phyloP scores from a whole-genome alignment of 2,888 invertebrate genomes.

The Empis stercorea region DNA sequence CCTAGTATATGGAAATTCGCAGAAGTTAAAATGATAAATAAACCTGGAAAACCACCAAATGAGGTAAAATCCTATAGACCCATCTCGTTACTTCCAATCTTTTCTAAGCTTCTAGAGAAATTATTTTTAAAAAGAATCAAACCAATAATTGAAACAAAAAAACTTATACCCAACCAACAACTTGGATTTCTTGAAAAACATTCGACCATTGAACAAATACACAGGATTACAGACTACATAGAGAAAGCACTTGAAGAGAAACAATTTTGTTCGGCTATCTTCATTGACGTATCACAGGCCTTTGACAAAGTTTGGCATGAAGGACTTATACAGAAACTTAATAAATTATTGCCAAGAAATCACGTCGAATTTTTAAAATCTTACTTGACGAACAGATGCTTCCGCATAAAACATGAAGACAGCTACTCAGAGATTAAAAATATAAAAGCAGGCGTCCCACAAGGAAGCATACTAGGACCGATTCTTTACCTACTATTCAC shows the following conservation, averaged over 20 bases:
- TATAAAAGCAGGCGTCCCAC: conserved; percentile 1
- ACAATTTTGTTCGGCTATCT: conserved; percentile 5
- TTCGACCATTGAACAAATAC: conserved; percentile 7
- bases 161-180: not conserved
- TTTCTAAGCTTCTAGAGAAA: conserved; percentile 19
- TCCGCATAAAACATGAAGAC: not conserved
- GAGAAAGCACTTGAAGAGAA: conserved; percentile 7
- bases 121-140: conserved; percentile 13
- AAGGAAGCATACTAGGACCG: conserved; percentile 1
- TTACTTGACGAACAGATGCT: not conserved
- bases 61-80: conserved; percentile 15
- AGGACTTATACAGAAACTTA: conserved; percentile 3
- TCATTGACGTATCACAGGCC: conserved; percentile 8
- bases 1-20: conserved; percentile 12
- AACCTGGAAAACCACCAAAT: conserved; percentile 15
- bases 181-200: not conserved
- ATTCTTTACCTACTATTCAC: not conserved
- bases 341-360: not conserved
- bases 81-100: conserved; percentile 16
- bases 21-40: conserved; percentile 17
- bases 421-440: not conserved
- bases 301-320: conserved; percentile 8
- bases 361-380: not conserved
- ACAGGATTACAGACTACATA: conserved; percentile 2
- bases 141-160: not conserved